Conservation (phyloP, 2,888 invertebrate genomes). For the Automeris io region DNA sequence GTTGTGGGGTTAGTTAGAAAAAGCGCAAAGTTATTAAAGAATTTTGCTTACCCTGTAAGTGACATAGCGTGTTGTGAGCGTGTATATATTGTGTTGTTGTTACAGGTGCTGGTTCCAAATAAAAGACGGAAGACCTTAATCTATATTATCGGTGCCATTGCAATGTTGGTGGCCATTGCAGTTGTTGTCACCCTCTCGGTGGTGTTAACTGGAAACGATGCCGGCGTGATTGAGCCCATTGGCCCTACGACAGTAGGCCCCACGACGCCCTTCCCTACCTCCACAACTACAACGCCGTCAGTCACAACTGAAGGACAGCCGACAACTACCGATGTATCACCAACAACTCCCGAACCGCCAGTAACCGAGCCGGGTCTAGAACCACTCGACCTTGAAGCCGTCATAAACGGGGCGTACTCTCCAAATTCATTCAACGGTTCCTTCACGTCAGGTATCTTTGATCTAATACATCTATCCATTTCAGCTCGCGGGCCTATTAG, state of each 20-base stretch:
- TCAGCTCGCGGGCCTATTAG: too few relatives aligned
- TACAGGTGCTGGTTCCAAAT: conserved; percentile 79
- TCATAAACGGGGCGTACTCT: conserved; percentile 81
- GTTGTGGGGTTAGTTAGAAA: too few relatives aligned
- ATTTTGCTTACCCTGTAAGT: too few relatives aligned
- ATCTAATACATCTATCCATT: too few relatives aligned
- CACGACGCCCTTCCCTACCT: conserved; percentile 16
- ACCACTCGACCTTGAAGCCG: conserved; percentile 80
- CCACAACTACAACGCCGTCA: conserved; percentile 18
- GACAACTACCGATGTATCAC: conserved; percentile 10
- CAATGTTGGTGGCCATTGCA: conserved; percentile 74
- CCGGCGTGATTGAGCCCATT: conserved; percentile 38
- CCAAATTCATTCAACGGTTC: conserved; percentile 86
- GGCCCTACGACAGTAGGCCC: conserved; percentile 37
- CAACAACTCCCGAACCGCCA: conserved; percentile 16
- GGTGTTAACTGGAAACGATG: conserved; percentile 62
- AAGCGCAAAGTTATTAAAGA: too few relatives aligned
- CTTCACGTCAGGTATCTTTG: conserved; percentile 84
- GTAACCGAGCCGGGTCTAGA: conserved; percentile 25
- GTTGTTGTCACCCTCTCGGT: conserved; percentile 79
- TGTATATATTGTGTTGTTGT: too few relatives aligned
- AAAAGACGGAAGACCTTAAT: conserved; percentile 74
- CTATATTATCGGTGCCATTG: conserved; percentile 73
- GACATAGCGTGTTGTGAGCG: too few relatives aligned
- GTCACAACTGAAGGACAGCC: conserved; percentile 17